Base-by-base conservation (phyloP, 2,888 invertebrate species). In the Drosophila birchii region DNA sequence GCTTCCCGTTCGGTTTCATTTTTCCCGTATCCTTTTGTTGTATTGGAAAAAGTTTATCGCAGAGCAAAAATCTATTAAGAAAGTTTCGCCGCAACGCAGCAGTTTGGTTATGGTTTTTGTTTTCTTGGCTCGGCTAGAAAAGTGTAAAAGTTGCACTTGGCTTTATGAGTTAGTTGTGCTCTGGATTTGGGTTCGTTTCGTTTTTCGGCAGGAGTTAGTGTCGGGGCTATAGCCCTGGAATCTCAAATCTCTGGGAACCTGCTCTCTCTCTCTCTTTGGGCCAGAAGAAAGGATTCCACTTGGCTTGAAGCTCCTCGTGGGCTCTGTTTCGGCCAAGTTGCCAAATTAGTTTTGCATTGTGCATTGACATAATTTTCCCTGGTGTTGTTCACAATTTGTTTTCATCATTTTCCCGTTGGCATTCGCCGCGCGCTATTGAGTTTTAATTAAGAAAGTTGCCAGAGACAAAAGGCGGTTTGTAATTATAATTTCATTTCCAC, bases 391-490 rank as follows among this genome's bases (percentile, higher is more conserved):
- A 36, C 61, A 75, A 80, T 75, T 78, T 73, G 72, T 71, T 54
- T 75, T 59, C 56, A 45, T 44, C 9, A 51, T 60, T 67, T 68
- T 41, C 64, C 57, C 44, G 23, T 53, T 59, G 79, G 80, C 80
- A 81, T 76, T 77, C 68, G 68, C 20, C 5, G 56, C 41, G 49
- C 56, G 34, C 84, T 76, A 83, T 83, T 83, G 76, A 86, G 81
- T 86, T 81, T 86, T 85, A 85, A 85, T 85, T 86, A 86, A 86
- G 79, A 85, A 85, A 85, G 84, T 85, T 85, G 70, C 69, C 69
- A 58, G 36, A 36, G 49, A 54, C 74, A 74, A 57, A 70, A 62
- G 76, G 66, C 49, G 62, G 38, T 70, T 59, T 68, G 38, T 56
- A 45, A 45, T 43, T 64, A 64, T 71, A 66, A 73, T 72, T 72